Percentiles rank a stretch among this genome's conserved stretches.
Conservation (phyloP, 2,888 invertebrate genomes). For the Oxytorus armatus region DNA sequence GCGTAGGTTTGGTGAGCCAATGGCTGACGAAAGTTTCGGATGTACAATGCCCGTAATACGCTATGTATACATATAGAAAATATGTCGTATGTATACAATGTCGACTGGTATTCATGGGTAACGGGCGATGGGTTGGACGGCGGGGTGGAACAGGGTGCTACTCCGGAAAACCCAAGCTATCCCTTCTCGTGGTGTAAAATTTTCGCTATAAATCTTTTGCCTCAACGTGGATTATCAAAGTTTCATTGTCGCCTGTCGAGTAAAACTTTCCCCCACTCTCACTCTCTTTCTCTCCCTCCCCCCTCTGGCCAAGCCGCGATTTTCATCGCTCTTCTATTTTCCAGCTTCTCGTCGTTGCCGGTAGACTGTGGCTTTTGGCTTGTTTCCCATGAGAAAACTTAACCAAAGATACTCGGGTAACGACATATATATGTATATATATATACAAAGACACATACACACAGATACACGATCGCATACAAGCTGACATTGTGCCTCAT, state of each 20-base stretch:
- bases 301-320: too few relatives aligned
- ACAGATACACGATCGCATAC: not conserved
- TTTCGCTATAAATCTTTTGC: slow-evolving; percentile 71
- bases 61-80: not conserved
- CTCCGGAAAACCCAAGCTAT: slow-evolving; percentile 61
- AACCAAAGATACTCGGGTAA: slow-evolving; percentile 14
- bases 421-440: too few relatives aligned
- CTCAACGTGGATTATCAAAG: slow-evolving; percentile 73
- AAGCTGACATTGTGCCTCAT: slow-evolving; percentile 29
- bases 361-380: slow-evolving; percentile 32
- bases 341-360: slow-evolving; percentile 56
- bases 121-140: not conserved
- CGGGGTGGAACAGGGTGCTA: slow-evolving; percentile 36
- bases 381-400: slow-evolving; percentile 50
- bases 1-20: not conserved
- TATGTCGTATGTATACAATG: slow-evolving; percentile 6
- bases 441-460: not conserved
- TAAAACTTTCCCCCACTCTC: too few relatives aligned
- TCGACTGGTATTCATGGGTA: slow-evolving; percentile 27
- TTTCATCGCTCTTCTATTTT: slow-evolving; percentile 25
- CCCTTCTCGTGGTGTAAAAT: slow-evolving; percentile 62
- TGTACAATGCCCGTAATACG: not conserved
- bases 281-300: not conserved
- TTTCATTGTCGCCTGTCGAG: slow-evolving; percentile 69
- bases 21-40: slow-evolving; percentile 3